Conservation (phyloP, 2,888 invertebrate species). For the Tineola bisselliella region DNA sequence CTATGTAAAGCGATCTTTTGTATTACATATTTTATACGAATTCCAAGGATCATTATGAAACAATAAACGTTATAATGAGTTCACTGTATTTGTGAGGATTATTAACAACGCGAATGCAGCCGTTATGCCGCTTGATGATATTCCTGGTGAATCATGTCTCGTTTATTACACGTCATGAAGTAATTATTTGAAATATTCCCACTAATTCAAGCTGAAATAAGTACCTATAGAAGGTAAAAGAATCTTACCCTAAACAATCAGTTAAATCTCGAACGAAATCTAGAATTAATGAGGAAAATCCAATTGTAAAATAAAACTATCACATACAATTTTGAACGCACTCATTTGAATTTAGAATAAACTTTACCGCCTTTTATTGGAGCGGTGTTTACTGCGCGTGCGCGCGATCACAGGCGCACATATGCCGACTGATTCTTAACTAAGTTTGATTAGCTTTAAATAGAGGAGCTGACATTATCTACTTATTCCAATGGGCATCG, state of each 20-base stretch:
- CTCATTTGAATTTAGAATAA: not conserved
- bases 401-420: conserved; percentile 47
- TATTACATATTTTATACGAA: not conserved
- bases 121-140: not conserved
- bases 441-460: conserved; percentile 73
- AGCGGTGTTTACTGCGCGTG: not conserved
- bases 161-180: no score
- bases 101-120: not conserved
- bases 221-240: not conserved
- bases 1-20: not conserved
- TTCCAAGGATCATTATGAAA: not conserved
- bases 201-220: no score
- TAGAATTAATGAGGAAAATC: no score
- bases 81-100: not conserved
- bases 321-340: not conserved
- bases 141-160: not conserved
- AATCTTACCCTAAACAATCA: no score
- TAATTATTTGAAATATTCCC: no score
- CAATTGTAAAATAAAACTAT: not conserved
- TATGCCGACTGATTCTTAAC: conserved; percentile 68
- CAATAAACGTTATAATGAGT: not conserved
- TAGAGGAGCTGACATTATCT: conserved; percentile 70
- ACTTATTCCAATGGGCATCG: conserved; percentile 66
- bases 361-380: not conserved
- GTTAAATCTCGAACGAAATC: no score